Conservation (phyloP, 2,888 invertebrate species). For the Adelphocoris suturalis region DNA sequence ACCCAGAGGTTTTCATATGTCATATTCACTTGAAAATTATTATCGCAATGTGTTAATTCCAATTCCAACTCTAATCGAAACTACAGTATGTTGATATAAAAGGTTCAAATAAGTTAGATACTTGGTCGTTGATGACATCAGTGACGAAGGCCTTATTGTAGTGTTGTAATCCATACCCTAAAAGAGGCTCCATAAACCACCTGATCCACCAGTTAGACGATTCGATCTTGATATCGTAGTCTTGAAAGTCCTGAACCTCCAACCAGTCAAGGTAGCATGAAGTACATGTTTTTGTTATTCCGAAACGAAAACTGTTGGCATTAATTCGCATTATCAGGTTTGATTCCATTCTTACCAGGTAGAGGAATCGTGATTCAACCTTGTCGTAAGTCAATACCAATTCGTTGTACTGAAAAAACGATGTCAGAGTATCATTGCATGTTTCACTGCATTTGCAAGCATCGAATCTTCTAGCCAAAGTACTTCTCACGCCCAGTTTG, state of each 20-base stretch:
- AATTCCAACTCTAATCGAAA: background rate
- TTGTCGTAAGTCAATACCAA: constrained; percentile 10
- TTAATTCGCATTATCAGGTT: constrained; percentile 5
- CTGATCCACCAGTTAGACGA: background rate
- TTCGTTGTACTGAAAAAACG: constrained; percentile 40
- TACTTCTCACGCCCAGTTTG: constrained; percentile 9
- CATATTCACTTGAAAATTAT: too few relatives aligned
- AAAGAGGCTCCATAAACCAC: constrained; percentile 45
- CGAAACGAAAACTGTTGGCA: constrained; percentile 54
- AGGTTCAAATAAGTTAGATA: constrained; percentile 37
- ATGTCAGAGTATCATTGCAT: constrained; percentile 49
- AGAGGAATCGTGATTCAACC: constrained; percentile 9
- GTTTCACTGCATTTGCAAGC: constrained; percentile 21
- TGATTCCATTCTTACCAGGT: constrained; percentile 3
- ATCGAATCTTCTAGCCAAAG: constrained; percentile 14
- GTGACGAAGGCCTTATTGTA: constrained; percentile 46
- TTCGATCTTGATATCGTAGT: constrained; percentile 44
- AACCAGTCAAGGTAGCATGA: constrained; percentile 33
- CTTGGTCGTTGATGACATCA: constrained; percentile 52
- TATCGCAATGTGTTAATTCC: too few relatives aligned
- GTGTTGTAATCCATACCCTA: constrained; percentile 24
- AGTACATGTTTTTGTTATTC: constrained; percentile 33
- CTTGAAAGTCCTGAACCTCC: constrained; percentile 57
- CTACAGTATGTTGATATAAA: constrained; percentile 38
- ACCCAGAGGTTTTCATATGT: too few relatives aligned